A percentile compares a stretch with the other conserved stretches of the same genome.
phyloP scores from a whole-genome alignment of 2,113 vertebrate species.

The Tapirus terrestris region DNA sequence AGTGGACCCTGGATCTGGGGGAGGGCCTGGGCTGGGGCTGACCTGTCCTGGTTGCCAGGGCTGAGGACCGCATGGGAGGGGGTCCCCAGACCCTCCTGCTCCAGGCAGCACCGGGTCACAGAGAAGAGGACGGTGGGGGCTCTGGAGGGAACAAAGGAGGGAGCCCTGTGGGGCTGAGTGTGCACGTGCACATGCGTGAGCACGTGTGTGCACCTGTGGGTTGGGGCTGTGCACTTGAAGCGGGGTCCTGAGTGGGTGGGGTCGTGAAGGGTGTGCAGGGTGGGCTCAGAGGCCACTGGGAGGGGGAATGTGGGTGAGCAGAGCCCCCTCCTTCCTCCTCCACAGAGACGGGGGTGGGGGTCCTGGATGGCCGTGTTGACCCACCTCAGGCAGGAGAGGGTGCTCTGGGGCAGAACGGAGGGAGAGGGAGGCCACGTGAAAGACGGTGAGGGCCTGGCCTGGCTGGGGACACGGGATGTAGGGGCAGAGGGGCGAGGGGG shows the following conservation, averaged over 20 bases:
- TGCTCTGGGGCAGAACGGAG: background rate
- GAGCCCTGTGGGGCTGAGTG: background rate
- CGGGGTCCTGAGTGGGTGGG: too few species aligned
- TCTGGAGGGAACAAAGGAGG: background rate
- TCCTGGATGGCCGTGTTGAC: background rate
- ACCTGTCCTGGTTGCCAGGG: background rate
- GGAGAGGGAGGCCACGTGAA: background rate
- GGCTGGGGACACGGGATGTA: background rate
- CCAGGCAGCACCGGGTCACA: too few species aligned
- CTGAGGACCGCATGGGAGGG: background rate
- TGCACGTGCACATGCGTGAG: accelerated
- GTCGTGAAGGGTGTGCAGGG: too few species aligned
- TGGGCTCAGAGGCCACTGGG: background rate
- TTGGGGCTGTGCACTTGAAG: background rate
- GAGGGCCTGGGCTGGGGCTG: background rate
- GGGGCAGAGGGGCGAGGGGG: background rate
- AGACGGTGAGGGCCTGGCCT: background rate
- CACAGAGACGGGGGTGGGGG: background rate
- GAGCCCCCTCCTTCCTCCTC: background rate
- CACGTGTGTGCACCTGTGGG: background rate
- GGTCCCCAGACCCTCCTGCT: background rate
- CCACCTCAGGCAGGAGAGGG: background rate
- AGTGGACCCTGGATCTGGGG: background rate
- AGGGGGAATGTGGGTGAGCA: background rate
- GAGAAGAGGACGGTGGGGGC: background rate